Percentiles rank a stretch among this genome's conserved stretches.
Evolutionary conservation across 2,888 invertebrate genomes (phyloP).

Genomic region (Cylloceria caligata): DNA sequence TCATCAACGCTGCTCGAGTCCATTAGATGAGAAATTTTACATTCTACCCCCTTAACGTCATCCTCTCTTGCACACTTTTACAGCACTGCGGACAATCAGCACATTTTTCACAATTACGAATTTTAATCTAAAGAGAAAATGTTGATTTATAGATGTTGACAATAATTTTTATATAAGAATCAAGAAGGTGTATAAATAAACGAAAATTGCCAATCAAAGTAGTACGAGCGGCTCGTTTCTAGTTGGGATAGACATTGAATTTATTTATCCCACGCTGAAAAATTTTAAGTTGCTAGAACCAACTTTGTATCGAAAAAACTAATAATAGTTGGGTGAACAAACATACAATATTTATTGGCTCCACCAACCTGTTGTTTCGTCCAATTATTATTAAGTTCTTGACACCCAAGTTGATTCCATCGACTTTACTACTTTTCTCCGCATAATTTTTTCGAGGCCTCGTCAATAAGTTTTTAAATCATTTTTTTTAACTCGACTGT

Average conservation of each 20-base stretch:
- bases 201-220: neutral
- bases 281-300: no score
- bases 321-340: no score
- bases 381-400: no score
- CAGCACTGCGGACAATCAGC: neutral
- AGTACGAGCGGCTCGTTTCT: no score
- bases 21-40: conserved; percentile 12
- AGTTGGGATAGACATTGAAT: no score
- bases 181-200: neutral
- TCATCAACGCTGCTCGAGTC: conserved; percentile 21
- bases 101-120: conserved; percentile 1
- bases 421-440: no score
- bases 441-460: neutral
- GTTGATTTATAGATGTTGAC: neutral
- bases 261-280: no score
- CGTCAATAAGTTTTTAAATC: neutral
- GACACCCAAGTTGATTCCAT: no score
- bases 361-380: no score
- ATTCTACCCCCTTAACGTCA: neutral
- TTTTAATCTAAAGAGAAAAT: neutral
- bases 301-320: no score
- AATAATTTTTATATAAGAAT: neutral
- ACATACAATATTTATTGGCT: no score
- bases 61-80: neutral
- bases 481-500: neutral